Evolutionary conservation across 2,797 vertebrate genomes (phyloP), one percentile per base, ranked within the genome.

Genomic region (Spinus pinus): DNA sequence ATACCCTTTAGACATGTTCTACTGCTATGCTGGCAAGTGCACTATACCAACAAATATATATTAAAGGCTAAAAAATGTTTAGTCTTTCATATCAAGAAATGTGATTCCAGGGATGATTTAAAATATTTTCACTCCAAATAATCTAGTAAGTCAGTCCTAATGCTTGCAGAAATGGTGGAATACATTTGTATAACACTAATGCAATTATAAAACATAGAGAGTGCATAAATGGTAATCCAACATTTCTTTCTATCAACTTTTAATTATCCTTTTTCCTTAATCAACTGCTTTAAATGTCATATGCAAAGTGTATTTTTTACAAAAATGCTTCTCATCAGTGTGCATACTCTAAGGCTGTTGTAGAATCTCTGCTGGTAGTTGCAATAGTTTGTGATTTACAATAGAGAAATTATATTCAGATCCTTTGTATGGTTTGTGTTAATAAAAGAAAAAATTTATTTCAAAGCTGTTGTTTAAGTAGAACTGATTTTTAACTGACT

Each of bases 211-310:
- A 90, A 91, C 44, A 47, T 14, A 91, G 58, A 88, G 95, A 93
- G 64, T 49, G 33, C 65, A 56, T 57, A 96, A 92, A 96, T 95
- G 94, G 90, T 97, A 98, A 97, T 94, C 73, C 81, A 94, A 81
- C 86, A 91, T 80, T 94, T 96, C 83, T 94, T 94, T 96, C 83
- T 94, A 95, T 94, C 96, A 93, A 96, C 90, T 96, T 97, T 95
- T 96, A 95, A 95, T 98, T 96, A 91, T 86, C 81, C 64, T 84
- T 97, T 97, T 95, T 60, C 93, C 87, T 97, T 97, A 97, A 98
- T 97, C 97, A 97, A 95, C 94, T 73, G 31, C 75, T 93, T 95
- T 96, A 97, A 98, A 97, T 97, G 97, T 97, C 97, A 97, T 95
- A 96, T 96, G 95, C 93, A 97, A 98, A 97, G 84, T 71, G n/a